phyloP scores from a whole-genome alignment of 2,888 invertebrate species.

The Noctua janthe region DNA sequence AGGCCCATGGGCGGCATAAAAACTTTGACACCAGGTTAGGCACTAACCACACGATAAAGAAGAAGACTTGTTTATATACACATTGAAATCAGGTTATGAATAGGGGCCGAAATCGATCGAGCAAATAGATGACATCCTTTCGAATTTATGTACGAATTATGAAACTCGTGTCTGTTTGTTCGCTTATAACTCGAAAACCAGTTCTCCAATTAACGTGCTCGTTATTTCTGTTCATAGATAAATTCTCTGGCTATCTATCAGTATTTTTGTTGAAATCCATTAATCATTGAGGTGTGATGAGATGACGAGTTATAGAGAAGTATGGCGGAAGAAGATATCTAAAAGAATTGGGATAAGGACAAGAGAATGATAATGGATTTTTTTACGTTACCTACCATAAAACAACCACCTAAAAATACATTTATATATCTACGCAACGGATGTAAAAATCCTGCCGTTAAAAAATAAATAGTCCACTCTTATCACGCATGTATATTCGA shows the following conservation, averaged over 20 bases:
- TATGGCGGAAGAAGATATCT: too few relatives aligned
- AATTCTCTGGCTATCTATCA: not conserved
- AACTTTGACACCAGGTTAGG: too few relatives aligned
- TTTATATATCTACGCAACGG: slow-evolving; percentile 32
- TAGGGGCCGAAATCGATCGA: not conserved
- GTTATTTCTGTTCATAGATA: not conserved
- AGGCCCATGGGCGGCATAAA: too few relatives aligned
- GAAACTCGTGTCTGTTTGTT: not conserved
- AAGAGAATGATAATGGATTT: too few relatives aligned
- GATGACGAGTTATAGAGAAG: too few relatives aligned
- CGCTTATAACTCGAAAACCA: not conserved
- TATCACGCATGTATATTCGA: slow-evolving; percentile 43
- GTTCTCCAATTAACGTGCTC: not conserved
- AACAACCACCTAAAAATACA: slow-evolving; percentile 6
- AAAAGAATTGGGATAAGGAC: too few relatives aligned
- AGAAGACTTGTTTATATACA: not conserved
- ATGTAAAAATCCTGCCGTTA: slow-evolving; percentile 45
- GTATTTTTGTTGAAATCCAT: not conserved
- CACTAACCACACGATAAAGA: too few relatives aligned
- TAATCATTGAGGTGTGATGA: not conserved
- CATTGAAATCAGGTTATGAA: not conserved
- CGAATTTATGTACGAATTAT: not conserved
- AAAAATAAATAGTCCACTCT: slow-evolving; percentile 26
- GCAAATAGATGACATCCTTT: not conserved
- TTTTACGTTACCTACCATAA: not conserved